A percentile compares a stretch with the other conserved stretches of the same genome.
phyloP scores from a whole-genome alignment of 1,140 invertebrate species.

The Drosophila repleta region DNA sequence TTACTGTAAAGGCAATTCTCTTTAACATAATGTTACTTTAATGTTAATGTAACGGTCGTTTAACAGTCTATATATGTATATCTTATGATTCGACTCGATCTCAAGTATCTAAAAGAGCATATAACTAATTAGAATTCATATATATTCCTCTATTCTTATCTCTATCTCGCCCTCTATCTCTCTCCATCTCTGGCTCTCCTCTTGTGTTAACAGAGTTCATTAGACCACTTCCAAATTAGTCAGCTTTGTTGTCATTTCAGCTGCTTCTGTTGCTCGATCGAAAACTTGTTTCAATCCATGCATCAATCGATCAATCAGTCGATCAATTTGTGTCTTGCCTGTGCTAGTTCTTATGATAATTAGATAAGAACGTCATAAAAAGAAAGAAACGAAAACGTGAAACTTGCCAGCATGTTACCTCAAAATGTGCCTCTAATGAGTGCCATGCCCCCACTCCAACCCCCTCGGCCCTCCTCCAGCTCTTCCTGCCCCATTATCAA shows the following conservation, averaged over 20 bases:
- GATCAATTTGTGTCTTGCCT: conserved; percentile 14
- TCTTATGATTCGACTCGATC: no score
- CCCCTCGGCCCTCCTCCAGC: background rate
- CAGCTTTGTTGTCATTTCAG: conserved; percentile 14
- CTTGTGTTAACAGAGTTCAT: conserved; percentile 53
- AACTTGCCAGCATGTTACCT: conserved; percentile 20
- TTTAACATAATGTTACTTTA: no score
- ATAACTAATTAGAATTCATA: background rate
- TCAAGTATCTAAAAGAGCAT: no score
- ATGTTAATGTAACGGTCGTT: no score
- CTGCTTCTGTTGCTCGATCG: conserved; percentile 4
- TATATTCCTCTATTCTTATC: background rate
- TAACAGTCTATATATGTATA: no score
- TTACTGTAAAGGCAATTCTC: no score
- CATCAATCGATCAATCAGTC: conserved; percentile 55
- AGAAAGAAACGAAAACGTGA: conserved; percentile 50
- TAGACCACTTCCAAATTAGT: conserved; percentile 45
- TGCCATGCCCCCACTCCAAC: conserved; percentile 3
- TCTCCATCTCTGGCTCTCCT: no score
- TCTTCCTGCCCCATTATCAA: background rate
- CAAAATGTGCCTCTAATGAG: conserved; percentile 51
- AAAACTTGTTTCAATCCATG: conserved; percentile 27
- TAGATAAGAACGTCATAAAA: conserved; percentile 60
- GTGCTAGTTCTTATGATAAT: conserved; percentile 66
- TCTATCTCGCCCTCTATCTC: background rate